phyloP scores from a whole-genome alignment of 2,888 invertebrate genomes.

The Agriopis aurantiaria region DNA sequence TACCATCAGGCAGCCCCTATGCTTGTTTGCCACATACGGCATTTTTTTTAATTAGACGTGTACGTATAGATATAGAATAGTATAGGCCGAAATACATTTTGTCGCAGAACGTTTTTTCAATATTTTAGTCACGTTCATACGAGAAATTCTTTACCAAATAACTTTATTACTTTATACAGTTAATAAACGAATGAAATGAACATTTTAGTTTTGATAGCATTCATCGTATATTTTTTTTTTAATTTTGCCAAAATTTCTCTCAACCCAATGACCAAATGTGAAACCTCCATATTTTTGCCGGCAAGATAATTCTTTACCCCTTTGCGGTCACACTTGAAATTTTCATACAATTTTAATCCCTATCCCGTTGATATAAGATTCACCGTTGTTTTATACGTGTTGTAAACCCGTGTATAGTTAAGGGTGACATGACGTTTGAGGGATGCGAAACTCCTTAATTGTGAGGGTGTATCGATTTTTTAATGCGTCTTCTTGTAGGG shows the following conservation, averaged over 20 bases:
- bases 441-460: conserved; percentile 81
- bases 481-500: conserved; percentile 65
- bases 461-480: conserved; percentile 82
- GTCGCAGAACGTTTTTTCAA: too few species aligned
- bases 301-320: conserved; percentile 47
- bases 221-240: not conserved
- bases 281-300: conserved; percentile 32
- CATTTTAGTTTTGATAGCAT: too few species aligned
- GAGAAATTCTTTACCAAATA: too few species aligned
- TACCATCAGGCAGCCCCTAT: too few species aligned
- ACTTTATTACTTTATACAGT: too few species aligned
- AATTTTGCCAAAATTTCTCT: not conserved
- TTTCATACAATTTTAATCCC: conserved; percentile 41
- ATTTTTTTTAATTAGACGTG: too few species aligned
- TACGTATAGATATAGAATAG: too few species aligned
- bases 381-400: conserved; percentile 25
- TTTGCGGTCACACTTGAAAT: conserved; percentile 49
- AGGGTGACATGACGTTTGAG: conserved; percentile 74
- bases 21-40: too few species aligned
- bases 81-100: too few species aligned
- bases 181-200: too few species aligned
- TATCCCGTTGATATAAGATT: conserved; percentile 48
- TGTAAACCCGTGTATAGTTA: conserved; percentile 43
- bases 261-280: conserved; percentile 32
- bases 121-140: too few species aligned